Percentiles rank a stretch among this genome's conserved stretches.
These are phyloP conservation scores for Crematogaster levior DNA, from an alignment of 2,888 invertebrate species.

Conservation along the genomic window DNA sequence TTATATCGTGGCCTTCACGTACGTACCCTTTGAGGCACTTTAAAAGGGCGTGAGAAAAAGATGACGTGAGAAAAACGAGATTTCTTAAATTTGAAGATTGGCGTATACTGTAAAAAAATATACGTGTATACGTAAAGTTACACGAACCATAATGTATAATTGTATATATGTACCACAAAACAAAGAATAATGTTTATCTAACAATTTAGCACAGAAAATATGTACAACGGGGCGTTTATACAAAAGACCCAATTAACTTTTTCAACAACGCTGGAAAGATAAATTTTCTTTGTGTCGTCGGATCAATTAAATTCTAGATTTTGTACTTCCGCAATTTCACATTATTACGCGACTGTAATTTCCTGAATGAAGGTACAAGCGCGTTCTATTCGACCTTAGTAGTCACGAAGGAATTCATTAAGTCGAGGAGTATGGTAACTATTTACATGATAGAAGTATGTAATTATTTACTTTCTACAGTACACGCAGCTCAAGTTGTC, in stretches of 20 bases:
- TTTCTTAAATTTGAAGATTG: background rate
- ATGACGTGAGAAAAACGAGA: background rate
- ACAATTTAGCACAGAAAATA: background rate
- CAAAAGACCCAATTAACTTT: background rate
- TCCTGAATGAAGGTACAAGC: slow-evolving; percentile 26
- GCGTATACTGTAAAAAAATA: background rate
- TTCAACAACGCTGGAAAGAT: background rate
- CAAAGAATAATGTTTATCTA: background rate
- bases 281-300: background rate
- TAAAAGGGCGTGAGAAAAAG: background rate
- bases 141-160: background rate
- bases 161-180: background rate
- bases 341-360: slow-evolving; percentile 12
- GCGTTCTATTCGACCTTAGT: slow-evolving; percentile 18
- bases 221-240: no score
- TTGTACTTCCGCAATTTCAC: slow-evolving; percentile 35
- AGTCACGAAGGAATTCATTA: slow-evolving; percentile 55
- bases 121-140: no score
- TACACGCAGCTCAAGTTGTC: slow-evolving; percentile 29
- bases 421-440: slow-evolving; percentile 55
- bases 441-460: slow-evolving; percentile 60
- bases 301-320: slow-evolving; percentile 36
- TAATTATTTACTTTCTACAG: slow-evolving; percentile 56
- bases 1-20: slow-evolving; percentile 53
- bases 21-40: slow-evolving; percentile 2